A percentile compares a stretch with the other conserved stretches of the same genome.
Conservation (phyloP, 2,888 invertebrate genomes). For the Spilosoma lubricipeda region DNA sequence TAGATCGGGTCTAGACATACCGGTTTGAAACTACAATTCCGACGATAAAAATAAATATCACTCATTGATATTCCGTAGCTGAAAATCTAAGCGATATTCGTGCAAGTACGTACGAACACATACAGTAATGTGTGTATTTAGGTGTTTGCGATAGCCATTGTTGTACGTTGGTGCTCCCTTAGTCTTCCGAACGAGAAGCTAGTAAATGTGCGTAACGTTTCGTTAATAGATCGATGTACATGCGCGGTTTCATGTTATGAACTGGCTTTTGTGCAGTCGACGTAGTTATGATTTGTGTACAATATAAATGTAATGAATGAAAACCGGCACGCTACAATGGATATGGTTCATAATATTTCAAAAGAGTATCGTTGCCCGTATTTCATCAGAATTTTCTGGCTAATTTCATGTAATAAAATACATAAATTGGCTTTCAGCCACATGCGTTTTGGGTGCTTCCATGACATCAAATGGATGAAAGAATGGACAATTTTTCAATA, state of each 20-base stretch:
- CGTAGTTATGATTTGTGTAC: constrained; percentile 18
- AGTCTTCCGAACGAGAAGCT: constrained; percentile 9
- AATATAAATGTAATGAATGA: constrained; percentile 23
- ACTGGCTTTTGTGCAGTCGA: constrained; percentile 24
- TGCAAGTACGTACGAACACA: constrained; percentile 16
- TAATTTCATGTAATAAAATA: constrained; percentile 34
- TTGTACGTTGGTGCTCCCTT: constrained; percentile 10
- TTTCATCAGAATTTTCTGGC: constrained; percentile 31
- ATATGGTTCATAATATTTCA: constrained; percentile 14
- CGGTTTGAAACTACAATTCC: constrained; percentile 48
- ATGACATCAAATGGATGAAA: constrained; percentile 17
- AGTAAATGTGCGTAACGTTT: not conserved
- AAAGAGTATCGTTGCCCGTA: constrained; percentile 16
- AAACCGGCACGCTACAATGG: constrained; percentile 21
- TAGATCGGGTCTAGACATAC: constrained; percentile 30
- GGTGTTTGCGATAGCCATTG: constrained; percentile 28
- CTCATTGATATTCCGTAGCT: constrained; percentile 54
- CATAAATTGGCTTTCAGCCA: constrained; percentile 50
- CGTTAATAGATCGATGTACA: not conserved
- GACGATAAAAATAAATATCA: constrained; percentile 51
- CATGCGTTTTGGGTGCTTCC: constrained; percentile 2
- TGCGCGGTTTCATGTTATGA: constrained; percentile 17
- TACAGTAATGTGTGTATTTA: constrained; percentile 38
- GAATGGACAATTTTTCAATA: constrained; percentile 9
- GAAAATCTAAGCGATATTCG: constrained; percentile 43